Base-by-base conservation (phyloP, 1,140 invertebrate species). In the Drosophila eugracilis region DNA sequence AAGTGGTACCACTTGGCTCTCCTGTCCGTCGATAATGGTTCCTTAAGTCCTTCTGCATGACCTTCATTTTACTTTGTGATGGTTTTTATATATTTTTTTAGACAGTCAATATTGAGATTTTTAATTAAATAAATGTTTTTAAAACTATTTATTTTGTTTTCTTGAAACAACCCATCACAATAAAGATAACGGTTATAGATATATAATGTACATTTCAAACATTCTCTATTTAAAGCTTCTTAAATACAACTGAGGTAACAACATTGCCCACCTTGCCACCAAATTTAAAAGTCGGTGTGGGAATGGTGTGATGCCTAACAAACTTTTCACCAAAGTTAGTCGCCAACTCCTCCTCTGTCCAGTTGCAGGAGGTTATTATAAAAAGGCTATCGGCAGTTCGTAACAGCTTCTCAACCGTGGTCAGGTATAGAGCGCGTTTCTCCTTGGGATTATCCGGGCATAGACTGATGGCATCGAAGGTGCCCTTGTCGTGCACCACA, bases 281-380 rank as follows among this genome's bases (percentile, higher is more conserved):
- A 92, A 97, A 98, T 74, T 94, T 94, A 90, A 97, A 97, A 28
- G 94, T 94, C 4, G 96, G 96, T 5, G 96, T 95, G 28, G 96
- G 95, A 79, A 98, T 95, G 5, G 94, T 92, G 24, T 93, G 91
- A 52, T 93, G 74, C 1, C 95, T 79, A 3, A 92, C 78, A 85
- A 97, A 95, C 86, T 93, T 94, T 53, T 92, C 89, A 17, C 92
- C 84, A 90, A 98, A 98, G 75, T 97, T 95, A 3, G 92, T 90
- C 5, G 94, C 62, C 21, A 99, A 89, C 92, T 99, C 97, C 1
- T 95, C 93, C 80, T 96, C 94, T 0, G 97, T 98, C 97, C 97
- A 99, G 91, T 99, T 99, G 92, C 98, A 99, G 0, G 97, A 98
- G 1, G 97, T 97, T 55, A 99, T 95, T 5, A 98, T 92, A 63